Percentiles rank a stretch among this genome's conserved stretches.
Evolutionary conservation across 2,888 invertebrate species (phyloP).

Genomic region (Achlya flavicornis): DNA sequence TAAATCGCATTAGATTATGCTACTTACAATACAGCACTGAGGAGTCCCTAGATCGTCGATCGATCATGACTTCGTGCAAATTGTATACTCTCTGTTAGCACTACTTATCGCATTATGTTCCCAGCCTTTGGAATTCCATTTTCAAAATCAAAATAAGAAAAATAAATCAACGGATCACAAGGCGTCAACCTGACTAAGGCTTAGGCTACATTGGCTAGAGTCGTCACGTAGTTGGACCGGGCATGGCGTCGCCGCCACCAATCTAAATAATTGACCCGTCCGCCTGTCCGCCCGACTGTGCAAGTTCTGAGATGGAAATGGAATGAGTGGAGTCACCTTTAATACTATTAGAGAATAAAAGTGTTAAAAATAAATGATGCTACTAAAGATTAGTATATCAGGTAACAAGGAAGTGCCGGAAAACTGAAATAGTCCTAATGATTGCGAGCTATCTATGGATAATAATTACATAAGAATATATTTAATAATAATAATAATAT

Average conservation of each 20-base stretch:
- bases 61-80: too few relatives aligned
- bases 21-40: too few relatives aligned
- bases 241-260: conserved; percentile 71
- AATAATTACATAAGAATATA: too few relatives aligned
- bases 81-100: too few relatives aligned
- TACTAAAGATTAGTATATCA: neutral
- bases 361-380: neutral
- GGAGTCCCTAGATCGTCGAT: too few relatives aligned
- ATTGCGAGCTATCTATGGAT: too few relatives aligned
- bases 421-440: too few relatives aligned
- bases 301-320: conserved; percentile 58
- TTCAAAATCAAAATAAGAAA: neutral
- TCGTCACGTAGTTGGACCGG: conserved; percentile 59
- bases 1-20: too few relatives aligned
- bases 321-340: conserved; percentile 50
- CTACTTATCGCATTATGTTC: neutral
- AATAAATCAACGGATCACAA: neutral
- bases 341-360: conserved; percentile 12
- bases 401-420: too few relatives aligned
- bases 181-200: conserved; percentile 14
- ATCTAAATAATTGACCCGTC: conserved; percentile 83
- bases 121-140: neutral
- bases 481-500: too few relatives aligned
- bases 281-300: conserved; percentile 72
- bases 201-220: conserved; percentile 23